Percentiles rank a stretch among this genome's conserved stretches.
Conservation (phyloP, 2,888 invertebrate species). For the Neoitamus cyanurus region DNA sequence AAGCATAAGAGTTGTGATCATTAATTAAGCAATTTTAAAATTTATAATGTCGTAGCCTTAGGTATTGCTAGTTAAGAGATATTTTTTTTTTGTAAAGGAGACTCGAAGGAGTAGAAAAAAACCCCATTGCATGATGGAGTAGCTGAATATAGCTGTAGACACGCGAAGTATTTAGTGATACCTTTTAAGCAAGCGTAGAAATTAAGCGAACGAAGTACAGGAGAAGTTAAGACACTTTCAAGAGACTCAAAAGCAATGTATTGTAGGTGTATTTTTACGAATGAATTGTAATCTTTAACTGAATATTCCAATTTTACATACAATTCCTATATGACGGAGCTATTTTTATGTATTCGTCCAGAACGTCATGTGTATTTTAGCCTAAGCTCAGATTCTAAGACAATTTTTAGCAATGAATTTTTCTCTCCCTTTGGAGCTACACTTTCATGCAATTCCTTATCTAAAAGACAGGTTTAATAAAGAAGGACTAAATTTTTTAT, state of each 20-base stretch:
- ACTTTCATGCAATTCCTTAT: constrained; percentile 30
- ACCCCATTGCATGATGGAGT: not conserved
- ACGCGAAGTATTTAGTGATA: constrained; percentile 16
- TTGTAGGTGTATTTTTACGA: constrained; percentile 34
- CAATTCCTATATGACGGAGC: constrained; percentile 19
- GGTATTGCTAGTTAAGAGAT: not conserved
- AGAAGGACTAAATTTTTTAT: constrained; percentile 48
- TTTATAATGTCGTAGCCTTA: constrained; percentile 25
- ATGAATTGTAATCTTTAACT: not conserved
- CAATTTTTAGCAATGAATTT: not conserved
- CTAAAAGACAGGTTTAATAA: constrained; percentile 40
- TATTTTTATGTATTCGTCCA: constrained; percentile 17
- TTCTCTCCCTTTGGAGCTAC: constrained; percentile 4
- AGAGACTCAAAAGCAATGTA: constrained; percentile 50
- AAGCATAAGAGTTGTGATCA: constrained; percentile 66
- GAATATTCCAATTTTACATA: constrained; percentile 33
- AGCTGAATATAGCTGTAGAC: not conserved
- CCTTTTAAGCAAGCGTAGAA: not conserved
- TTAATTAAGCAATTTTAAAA: constrained; percentile 63
- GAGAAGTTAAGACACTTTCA: constrained; percentile 26
- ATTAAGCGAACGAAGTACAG: not conserved
- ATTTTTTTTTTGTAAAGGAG: not conserved
- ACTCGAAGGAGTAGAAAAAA: not conserved
- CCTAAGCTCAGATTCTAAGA: not conserved
- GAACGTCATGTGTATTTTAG: constrained; percentile 25